Evolutionary conservation across 2,113 vertebrate genomes (phyloP), one percentile per base, ranked within the genome.

Genomic region (Genyomyrus donnyi): DNA sequence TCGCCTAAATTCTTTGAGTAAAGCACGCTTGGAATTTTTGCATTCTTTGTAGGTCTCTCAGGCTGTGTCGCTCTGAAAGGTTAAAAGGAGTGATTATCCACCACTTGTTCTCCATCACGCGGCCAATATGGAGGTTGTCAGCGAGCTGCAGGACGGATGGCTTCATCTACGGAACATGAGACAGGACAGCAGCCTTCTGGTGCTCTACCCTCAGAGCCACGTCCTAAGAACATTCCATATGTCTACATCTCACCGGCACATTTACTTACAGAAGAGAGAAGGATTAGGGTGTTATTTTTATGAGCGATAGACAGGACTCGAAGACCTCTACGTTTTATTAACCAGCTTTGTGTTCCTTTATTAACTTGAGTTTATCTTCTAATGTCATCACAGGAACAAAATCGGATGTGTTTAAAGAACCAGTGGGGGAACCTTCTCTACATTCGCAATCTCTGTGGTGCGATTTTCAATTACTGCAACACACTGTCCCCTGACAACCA

Each of bases 81-180:
- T 46, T 85, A 45, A 85, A 83, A 83, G 42, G 83, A 46, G 83
- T 85, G 83, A 85, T 85, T 46, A 80, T 39, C n/a, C 74, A 42
- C 74, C 42, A 11, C 45, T 85, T 46, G 42, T 45, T 45, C 42
- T 85, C 83, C 83, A 85, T 85, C 45, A 80, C 74, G 17, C 74
- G 83, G 21, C 83, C 39, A 46, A 85, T 85, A 45, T 85, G 83
- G 39, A 45, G 39, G 46, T 48, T 45, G 42, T 85, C 21, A 85
- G 21, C 17, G 39, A 48, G 39, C 83, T 1, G 21, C 45, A 19
- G 42, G 83, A 85, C 9, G 83, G 83, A 48, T 85, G 83, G 42
- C 83, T 85, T 85, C 45, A 45, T 85, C 83, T 24, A 39, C 45
- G 39, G 42, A 85, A 85, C 45, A 48, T 48, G 35, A 85, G 45